A percentile compares a stretch with the other conserved stretches of the same genome.
Evolutionary conservation across 2,113 vertebrate species (phyloP).

Genomic region (Pedionomus torquatus): DNA sequence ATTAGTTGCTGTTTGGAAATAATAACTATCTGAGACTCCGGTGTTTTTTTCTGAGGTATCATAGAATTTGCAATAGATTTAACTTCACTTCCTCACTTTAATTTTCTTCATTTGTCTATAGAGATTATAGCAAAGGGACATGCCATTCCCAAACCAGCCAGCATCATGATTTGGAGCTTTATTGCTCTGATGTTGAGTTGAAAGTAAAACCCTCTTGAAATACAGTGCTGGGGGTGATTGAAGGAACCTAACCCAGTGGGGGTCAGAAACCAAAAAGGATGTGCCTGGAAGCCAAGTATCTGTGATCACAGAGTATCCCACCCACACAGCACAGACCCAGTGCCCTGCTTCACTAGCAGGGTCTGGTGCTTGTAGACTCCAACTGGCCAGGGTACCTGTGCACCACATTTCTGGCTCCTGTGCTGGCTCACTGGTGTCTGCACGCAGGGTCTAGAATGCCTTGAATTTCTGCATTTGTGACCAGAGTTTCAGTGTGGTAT

Average conservation of each 20-base stretch:
- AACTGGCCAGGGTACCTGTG: not conserved
- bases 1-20: not conserved
- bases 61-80: not conserved
- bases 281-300: not conserved
- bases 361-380: not conserved
- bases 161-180: not conserved
- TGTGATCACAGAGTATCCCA: not conserved
- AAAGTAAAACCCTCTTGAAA: not conserved
- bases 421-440: not conserved
- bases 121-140: not conserved
- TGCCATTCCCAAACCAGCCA: not conserved
- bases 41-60: not conserved
- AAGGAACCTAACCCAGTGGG: not conserved
- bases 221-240: not conserved
- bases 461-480: not conserved
- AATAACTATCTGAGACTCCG: not conserved
- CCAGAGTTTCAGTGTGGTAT: not conserved
- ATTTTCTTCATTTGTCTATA: not conserved
- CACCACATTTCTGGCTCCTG: not conserved
- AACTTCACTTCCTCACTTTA: not conserved
- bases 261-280: not conserved
- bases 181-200: not conserved
- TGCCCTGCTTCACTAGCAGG: not conserved
- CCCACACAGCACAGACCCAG: not conserved
- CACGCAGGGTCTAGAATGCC: not conserved